Base-by-base conservation (phyloP, 2,113 vertebrate species). In the Gallinago media region DNA sequence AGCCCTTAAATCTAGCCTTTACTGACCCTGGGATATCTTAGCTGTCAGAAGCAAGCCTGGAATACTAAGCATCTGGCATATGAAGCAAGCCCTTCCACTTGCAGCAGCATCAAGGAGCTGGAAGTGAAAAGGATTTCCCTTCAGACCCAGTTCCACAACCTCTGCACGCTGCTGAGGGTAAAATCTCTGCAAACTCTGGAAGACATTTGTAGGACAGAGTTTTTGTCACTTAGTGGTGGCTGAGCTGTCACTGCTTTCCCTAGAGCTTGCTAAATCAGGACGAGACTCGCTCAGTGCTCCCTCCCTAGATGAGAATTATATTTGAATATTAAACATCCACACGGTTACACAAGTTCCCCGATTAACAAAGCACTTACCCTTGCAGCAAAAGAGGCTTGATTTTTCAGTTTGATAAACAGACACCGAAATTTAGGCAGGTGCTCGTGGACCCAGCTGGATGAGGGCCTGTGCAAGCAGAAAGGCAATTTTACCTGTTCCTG, bases 291-390 rank as follows among this genome's bases (percentile, higher is more conserved):
- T 81, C 65, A 23, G 47, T 40, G 18, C 63, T 74, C 72, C 31
- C 68, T 91, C 66, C 7, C 65, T 44, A 62, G 52, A 75, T 84
- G 44, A 52, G 80, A 80, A 93, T 90, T 80, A 22, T 52, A 67
- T 86, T 89, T 94, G 56, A 89, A 91, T 94, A 94, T 82, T 87
- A 85, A 96, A 67, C 76, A 94, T 65, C 65, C 40, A 49, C 44
- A 5, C 31, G 55, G 50, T 92, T 86, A 65, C 66, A 22, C 54
- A 65, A 80, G 88, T 67, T 85, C 58, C 16, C 61, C 84, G 83
- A 84, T 93, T 91, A 89, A 66, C 50, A 71, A 63, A 86, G 52
- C 38, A 9, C 50, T 92, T 83, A 50, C 19, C 91, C 14, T 7
- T 31, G 72, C 75, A 77, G 85, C 36, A 76, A 52, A 72, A 88